These are phyloP conservation scores for Cybosia mesomella DNA, from an alignment of 2,888 invertebrate genomes.

Conservation along the genomic window DNA sequence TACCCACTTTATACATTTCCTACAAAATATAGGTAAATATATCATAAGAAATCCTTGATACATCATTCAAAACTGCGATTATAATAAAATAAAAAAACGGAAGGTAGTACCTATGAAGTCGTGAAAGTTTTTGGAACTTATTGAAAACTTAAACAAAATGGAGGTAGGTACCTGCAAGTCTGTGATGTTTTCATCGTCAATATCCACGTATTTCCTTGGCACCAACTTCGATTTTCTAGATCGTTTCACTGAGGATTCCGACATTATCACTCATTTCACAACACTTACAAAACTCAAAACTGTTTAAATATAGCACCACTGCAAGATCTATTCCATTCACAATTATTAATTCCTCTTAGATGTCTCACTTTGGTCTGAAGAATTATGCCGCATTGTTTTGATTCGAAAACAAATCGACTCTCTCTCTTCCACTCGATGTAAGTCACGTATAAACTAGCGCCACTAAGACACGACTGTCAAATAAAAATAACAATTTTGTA, in stretches of 20 bases:
- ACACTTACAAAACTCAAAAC: neutral
- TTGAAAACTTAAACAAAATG: slow-evolving; percentile 40
- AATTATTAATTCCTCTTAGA: neutral
- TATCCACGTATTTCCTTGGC: slow-evolving; percentile 47
- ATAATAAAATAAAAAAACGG: neutral
- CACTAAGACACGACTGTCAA: neutral
- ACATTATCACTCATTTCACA: slow-evolving; percentile 34
- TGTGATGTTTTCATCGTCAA: slow-evolving; percentile 26
- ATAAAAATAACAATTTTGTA: neutral
- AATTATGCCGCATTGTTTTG: neutral
- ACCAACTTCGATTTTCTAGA: slow-evolving; percentile 60
- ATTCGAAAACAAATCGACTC: neutral
- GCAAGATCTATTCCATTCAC: neutral
- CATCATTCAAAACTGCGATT: neutral
- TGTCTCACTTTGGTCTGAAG: neutral
- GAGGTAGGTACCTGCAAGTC: slow-evolving; percentile 50
- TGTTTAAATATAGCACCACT: slow-evolving; percentile 4
- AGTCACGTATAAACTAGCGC: neutral
- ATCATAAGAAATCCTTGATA: neutral
- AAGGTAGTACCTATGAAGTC: neutral
- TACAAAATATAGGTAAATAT: neutral
- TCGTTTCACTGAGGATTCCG: slow-evolving; percentile 43
- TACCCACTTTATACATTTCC: slow-evolving; percentile 4
- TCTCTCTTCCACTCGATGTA: neutral
- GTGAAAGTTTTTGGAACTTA: slow-evolving; percentile 17